Evolutionary conservation across 2,113 vertebrate genomes (phyloP).

Genomic region (Poecilia latipinna): DNA sequence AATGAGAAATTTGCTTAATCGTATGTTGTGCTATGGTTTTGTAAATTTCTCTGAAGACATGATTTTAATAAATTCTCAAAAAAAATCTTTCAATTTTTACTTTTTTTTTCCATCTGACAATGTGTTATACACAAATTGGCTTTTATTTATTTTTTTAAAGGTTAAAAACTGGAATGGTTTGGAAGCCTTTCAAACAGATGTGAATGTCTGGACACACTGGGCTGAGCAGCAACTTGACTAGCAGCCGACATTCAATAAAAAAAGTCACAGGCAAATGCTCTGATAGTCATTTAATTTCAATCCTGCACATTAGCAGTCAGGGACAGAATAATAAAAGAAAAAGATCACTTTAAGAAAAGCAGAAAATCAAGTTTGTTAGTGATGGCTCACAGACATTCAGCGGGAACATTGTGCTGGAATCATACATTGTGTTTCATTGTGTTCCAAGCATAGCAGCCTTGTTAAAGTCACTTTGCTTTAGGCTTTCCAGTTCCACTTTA

Average conservation of each 20-base stretch:
- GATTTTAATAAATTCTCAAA: background rate
- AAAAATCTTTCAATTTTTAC: too few relatives aligned
- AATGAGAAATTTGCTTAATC: background rate
- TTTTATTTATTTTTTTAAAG: too few relatives aligned
- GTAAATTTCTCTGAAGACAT: background rate
- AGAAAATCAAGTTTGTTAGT: conserved; percentile 2
- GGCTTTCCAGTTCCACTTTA: conserved; percentile 4
- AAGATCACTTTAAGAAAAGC: conserved; percentile 9
- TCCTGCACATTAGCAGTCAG: conserved; percentile 18
- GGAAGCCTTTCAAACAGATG: background rate
- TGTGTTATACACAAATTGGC: background rate
- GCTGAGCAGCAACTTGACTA: too few relatives aligned
- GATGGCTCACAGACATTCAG: background rate
- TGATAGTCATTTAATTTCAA: conserved; percentile 54
- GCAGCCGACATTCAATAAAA: background rate
- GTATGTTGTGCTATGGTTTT: background rate
- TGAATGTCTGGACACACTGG: background rate
- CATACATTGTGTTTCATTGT: conserved; percentile 44
- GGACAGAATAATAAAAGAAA: conserved; percentile 13
- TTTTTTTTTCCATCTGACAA: background rate
- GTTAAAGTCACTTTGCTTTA: conserved; percentile 6
- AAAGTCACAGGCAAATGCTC: background rate
- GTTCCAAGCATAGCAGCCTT: conserved; percentile 5
- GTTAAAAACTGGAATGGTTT: background rate
- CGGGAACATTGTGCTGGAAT: conserved; percentile 5